Percentiles rank a stretch among this genome's conserved stretches.
Conservation (phyloP, 2,797 vertebrate species). For the Caiman crocodilus region DNA sequence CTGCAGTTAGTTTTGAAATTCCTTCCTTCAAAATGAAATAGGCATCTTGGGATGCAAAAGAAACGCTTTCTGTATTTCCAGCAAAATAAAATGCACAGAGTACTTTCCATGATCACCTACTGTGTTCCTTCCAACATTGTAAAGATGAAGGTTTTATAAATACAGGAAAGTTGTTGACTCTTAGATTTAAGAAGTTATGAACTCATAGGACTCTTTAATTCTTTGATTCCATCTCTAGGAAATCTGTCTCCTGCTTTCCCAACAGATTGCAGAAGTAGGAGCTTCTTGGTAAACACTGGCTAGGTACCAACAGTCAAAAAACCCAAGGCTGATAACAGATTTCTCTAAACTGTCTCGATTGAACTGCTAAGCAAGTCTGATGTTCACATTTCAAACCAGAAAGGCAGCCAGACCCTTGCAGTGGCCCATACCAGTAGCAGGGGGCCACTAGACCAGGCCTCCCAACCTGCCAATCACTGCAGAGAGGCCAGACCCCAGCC, state of each 20-base stretch:
- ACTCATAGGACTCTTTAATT: not conserved
- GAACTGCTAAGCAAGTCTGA: no score
- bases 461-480: no score
- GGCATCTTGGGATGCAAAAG: conserved; percentile 5
- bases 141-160: not conserved
- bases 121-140: not conserved
- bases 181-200: not conserved
- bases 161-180: not conserved
- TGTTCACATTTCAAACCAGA: no score
- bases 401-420: no score
- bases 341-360: no score
- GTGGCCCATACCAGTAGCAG: no score
- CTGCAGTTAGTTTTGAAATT: conserved; percentile 19
- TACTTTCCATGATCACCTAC: not conserved
- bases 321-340: no score
- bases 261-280: not conserved
- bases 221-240: not conserved
- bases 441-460: no score
- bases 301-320: not conserved
- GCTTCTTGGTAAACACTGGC: not conserved
- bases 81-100: not conserved
- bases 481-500: no score
- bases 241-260: not conserved
- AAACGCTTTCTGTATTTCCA: not conserved
- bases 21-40: conserved; percentile 10